Evolutionary conservation across 2,113 vertebrate species (phyloP), one percentile per base, ranked within the genome.

Genomic region (Channa maculata): DNA sequence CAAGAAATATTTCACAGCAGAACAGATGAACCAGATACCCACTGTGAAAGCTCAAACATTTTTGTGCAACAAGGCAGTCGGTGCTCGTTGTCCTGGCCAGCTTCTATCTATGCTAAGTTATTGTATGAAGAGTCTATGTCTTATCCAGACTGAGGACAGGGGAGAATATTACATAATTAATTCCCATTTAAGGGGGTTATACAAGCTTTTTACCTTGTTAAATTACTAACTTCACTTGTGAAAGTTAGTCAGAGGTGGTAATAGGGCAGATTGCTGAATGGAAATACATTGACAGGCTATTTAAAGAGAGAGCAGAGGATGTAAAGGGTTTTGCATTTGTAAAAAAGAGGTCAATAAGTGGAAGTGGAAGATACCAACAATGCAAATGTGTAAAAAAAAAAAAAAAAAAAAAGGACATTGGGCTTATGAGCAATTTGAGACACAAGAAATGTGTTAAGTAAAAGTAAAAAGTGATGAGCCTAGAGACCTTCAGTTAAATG

Each of bases 191-290:
- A 58, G 24, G 48, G 15, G 33, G 44, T 65, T 78, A 75, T 51
- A 48, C 14, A 38, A 70, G 33, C 36, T 49, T 75, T 15, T 57
- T 44, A 50, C 50, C 33, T n/a, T 57, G 44, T 36, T 57, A 71
- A 80, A 85, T 69, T 33, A 82, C 54, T 43, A 34, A 64, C 57
- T 81, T 44, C 10, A 73, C 65, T 57, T 67, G 39, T 41, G 24
- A 79, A 65, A 71, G 45, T 45, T 37, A 53, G 60, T 73, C 58
- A 78, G 63, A 57, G 45, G 65, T 51, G 36, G 39, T 63, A 73
- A 67, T 7, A 52, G 14, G 9, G 12, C 12, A 65, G 67, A 78
- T 69, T 48, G 39, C 24, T 60, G 45, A 58, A 73, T 61, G n/a
- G 51, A 36, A n/a, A 24, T 58, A 3, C 15, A 4, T 38, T 37